Evolutionary conservation across 1,140 invertebrate species (phyloP), one percentile per base, ranked within the genome.

Genomic region (Drosophila pruinosa): DNA sequence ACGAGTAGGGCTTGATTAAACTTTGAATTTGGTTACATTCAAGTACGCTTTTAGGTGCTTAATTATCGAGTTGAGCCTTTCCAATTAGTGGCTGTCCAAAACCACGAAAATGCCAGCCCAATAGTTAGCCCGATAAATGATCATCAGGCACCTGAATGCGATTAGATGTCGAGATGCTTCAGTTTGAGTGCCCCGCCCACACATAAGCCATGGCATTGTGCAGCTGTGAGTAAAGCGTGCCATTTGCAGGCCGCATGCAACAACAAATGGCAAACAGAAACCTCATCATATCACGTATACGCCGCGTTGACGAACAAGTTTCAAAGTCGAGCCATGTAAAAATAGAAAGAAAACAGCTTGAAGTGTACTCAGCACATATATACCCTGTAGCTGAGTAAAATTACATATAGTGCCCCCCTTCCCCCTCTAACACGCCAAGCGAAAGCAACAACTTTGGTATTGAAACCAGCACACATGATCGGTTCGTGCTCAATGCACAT

Each of bases 221-320:
- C 8, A 7, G 19, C 6, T 2, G 14, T 36, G 50, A 14, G 21
- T 10, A 54, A 6, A 19, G 17, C 1, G 15, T 34, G 26, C 15
- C 41, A 58, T 58, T 26, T 15, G n/a, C 39, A 34, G 39, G 28
- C 43, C 72, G 28, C 72, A 36, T 45, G 52, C 48, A 62, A 41
- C 4, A 54, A 31, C 17, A 43, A 22, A 31, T 19, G 48, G 28
- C 28, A 73, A 45, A 43, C 41, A 57, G 2, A 43, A 62, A 62
- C 47, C 57, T 45, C 12, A 10, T 7, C 38, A 69, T 65, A 86
- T 85, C 80, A 73, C 52, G 76, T 80, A 85, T 85, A 85, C 80
- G 80, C 45, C 45, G 22, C 21, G 61, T 47, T 12, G 57, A 38
- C 57, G 43, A 56, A 82, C 65, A 38, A 67, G 75, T 78, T 78